Base-by-base conservation (phyloP, 1,140 invertebrate species). In the Tenebrio molitor region DNA sequence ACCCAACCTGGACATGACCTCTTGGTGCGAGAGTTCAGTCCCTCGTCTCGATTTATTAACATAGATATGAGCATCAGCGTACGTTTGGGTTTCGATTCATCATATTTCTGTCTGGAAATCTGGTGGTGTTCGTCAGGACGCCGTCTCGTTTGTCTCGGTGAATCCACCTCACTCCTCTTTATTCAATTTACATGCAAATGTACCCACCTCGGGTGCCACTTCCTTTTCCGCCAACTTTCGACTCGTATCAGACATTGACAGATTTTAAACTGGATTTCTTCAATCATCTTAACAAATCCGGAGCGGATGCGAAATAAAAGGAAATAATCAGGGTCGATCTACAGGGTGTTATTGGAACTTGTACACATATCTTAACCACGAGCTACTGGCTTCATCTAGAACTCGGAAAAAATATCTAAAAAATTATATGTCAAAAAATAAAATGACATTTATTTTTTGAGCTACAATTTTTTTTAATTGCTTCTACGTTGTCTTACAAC, bases 181-280 rank as follows among this genome's bases (percentile, higher is more conserved):
- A 76, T 74, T 76, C 73, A 76, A 74, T 76, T 76, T 76, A 74
- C 67, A 76, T 76, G 75, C 72, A 76, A 76, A 76, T 76, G 50
- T 34, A 19, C 44, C 44, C 29, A 74, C 72, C 74, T 74, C 73
- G 65, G 69, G 72, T 66, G 46, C 68, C 63, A 74, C 69, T 76
- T 65, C 71, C 63, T 62, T 74, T 76, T 76, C 66, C 66, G 53
- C 25, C 65, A 66, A 69, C 69, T 74, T 71, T 76, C 69, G 72
- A 66, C 63, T 74, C 41, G 64, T 70, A 64, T 74, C 72, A 74
- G 72, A 70, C 72, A 74, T 74, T 76, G 74, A 76, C 74, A 76
- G 72, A 76, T 76, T 76, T 71, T 50, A 44, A 69, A 69, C 39
- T 72, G 42, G 70, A 72, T 75, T 70, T 62, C 34, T 75, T 65